phyloP scores from a whole-genome alignment of 92 coral and sea anemone genomes.

The Zoanthus sansibaricus region DNA sequence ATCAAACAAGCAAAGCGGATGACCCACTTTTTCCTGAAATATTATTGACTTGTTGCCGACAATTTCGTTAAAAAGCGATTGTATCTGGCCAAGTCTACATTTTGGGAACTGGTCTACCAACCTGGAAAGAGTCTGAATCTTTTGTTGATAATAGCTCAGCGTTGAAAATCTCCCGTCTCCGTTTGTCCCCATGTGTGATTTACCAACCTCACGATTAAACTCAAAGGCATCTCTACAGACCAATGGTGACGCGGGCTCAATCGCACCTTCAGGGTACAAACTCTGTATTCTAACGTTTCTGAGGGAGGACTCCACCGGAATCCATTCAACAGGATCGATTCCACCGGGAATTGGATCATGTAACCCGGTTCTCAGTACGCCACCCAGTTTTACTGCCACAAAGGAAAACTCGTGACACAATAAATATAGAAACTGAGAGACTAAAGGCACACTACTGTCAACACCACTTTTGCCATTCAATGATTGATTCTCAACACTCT shows the following conservation, averaged over 20 bases:
- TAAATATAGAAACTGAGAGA: constrained; percentile 77
- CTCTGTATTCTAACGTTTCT: constrained; percentile 45
- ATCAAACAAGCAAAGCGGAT: constrained; percentile 46
- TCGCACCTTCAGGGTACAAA: constrained; percentile 28
- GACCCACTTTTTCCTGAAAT: constrained; percentile 59
- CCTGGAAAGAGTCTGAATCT: constrained; percentile 68
- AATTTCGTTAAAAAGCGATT: constrained; percentile 80
- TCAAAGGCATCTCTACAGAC: constrained; percentile 19
- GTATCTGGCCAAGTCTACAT: constrained; percentile 59
- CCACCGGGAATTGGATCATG: constrained; percentile 88
- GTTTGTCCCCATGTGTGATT: constrained; percentile 23
- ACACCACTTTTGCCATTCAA: constrained; percentile 16
- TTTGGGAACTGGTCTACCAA: constrained; percentile 63
- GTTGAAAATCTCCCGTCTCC: constrained; percentile 53
- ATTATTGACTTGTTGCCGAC: constrained; percentile 79
- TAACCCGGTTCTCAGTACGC: constrained; percentile 62
- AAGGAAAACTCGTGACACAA: constrained; percentile 65
- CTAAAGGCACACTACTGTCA: constrained; percentile 10
- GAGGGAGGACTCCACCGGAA: constrained; percentile 71
- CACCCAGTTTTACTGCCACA: constrained; percentile 69
- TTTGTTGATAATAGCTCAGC: constrained; percentile 74
- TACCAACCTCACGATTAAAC: not conserved
- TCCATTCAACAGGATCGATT: constrained; percentile 76
- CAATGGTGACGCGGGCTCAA: constrained; percentile 39
- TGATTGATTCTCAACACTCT: not conserved